Evolutionary conservation across 2,797 vertebrate species (phyloP), one percentile per base, ranked within the genome.

Genomic region (Eulemur albifrons): DNA sequence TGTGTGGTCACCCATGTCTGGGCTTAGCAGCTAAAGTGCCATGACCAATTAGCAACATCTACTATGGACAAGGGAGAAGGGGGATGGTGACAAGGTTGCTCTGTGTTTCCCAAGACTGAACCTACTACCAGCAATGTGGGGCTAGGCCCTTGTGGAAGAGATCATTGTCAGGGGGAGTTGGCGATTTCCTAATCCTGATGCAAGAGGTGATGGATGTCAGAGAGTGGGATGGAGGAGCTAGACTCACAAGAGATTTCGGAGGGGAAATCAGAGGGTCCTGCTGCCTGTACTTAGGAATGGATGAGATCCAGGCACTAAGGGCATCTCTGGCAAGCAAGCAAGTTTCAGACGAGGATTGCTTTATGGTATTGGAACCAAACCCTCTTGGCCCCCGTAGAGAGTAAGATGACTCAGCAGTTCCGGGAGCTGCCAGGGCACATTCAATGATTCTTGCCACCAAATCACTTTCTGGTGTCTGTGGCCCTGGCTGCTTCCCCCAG

Each of bases 401-500:
- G 63, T 61, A n/a, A 11, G 72, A 90, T 73, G 93, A 96, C 73
- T 95, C 81, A 97, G 97, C 96, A 81, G 57, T 63, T 76, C 69
- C 0, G 0, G 61, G 48, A 45, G 92, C 81, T 67, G 48, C 82
- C 90, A 35, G 81, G 63, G 70, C 30, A 17, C 40, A 59, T 30
- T 93, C 87, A 72, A 30, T 4, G 27, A 69, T 79, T 92, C 65
- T 84, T 93, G 87, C 63, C 81, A 93, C 95, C 95, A 88, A 92
- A 65, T 90, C 69, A 48, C 83, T 86, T 90, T 77, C 96, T 52
- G 0, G 25, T 72, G 35, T 79, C 92, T 87, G 63, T 15, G 67
- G 89, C 27, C 54, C 72, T 45, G 69, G 73, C 45, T 92, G 94
- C 95, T 94, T 48, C 77, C 57, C 35, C 87, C 12, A 80, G 88